phyloP scores from a whole-genome alignment of 2,888 invertebrate genomes.

The Spodoptera exigua region DNA sequence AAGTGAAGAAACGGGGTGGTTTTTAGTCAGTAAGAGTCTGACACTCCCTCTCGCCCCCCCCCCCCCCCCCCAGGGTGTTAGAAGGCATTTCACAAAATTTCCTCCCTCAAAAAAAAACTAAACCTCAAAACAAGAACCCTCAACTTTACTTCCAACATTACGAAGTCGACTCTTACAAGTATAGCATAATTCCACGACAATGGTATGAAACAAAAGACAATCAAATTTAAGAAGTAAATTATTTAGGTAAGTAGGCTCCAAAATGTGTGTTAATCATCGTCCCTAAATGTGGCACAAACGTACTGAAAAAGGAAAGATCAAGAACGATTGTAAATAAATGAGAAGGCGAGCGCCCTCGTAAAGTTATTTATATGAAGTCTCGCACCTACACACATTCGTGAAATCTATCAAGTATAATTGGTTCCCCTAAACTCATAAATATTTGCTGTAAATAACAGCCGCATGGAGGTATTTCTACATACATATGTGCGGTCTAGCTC shows the following conservation, averaged over 20 bases:
- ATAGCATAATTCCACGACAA: no score
- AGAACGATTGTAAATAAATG: slow-evolving; percentile 46
- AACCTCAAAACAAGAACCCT: no score
- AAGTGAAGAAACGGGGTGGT: no score
- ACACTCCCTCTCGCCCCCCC: no score
- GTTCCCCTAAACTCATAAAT: slow-evolving; percentile 29
- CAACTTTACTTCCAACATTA: no score
- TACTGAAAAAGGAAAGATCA: slow-evolving; percentile 35
- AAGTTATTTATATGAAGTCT: slow-evolving; percentile 35
- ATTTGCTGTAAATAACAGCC: slow-evolving; percentile 37
- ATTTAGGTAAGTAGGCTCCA: not conserved
- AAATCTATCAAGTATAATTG: slow-evolving; percentile 34
- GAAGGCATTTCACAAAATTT: no score
- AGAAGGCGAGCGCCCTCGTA: slow-evolving; percentile 23
- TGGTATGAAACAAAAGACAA: not conserved
- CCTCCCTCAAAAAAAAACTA: no score
- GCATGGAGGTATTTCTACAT: slow-evolving; percentile 18
- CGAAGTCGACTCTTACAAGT: no score
- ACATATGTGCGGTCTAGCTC: slow-evolving; percentile 49
- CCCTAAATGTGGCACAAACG: slow-evolving; percentile 22
- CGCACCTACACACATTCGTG: slow-evolving; percentile 30
- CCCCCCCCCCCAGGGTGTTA: no score
- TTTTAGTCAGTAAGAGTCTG: no score
- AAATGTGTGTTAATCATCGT: slow-evolving; percentile 30
- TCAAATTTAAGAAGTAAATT: slow-evolving; percentile 5